These are phyloP conservation scores for Podiceps cristatus DNA, from an alignment of 2,113 vertebrate genomes.

Conservation along the genomic window DNA sequence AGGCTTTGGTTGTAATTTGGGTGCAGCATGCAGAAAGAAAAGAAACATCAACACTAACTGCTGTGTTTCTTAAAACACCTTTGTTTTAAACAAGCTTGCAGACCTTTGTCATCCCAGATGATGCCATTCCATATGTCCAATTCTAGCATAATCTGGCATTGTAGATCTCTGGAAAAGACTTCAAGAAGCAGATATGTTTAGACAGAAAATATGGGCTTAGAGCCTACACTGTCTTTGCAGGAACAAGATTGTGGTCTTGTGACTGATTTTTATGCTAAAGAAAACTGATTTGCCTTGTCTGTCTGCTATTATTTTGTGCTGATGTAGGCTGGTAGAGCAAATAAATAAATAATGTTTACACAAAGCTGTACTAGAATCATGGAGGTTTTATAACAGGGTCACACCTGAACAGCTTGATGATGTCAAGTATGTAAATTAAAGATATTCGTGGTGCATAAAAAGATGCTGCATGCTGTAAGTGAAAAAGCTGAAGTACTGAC, in stretches of 20 bases:
- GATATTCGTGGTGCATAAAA: constrained; percentile 22
- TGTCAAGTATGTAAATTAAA: background rate
- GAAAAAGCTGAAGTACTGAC: constrained; percentile 10
- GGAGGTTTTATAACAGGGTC: constrained; percentile 18
- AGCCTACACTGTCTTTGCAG: background rate
- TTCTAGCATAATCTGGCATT: background rate
- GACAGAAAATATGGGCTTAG: background rate
- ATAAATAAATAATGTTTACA: constrained; percentile 38
- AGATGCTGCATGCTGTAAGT: background rate
- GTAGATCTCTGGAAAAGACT: background rate
- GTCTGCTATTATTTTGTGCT: constrained; percentile 24
- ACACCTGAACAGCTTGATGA: constrained; percentile 34
- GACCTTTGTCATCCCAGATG: background rate
- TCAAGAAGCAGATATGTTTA: background rate
- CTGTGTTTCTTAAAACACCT: background rate
- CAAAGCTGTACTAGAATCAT: background rate
- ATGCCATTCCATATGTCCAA: background rate
- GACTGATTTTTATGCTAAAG: background rate
- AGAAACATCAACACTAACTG: background rate
- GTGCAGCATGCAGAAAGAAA: background rate
- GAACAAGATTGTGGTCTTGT: background rate
- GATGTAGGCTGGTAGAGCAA: background rate
- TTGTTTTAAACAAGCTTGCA: background rate
- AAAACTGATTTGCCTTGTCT: background rate
- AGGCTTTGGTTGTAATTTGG: background rate